Base-by-base conservation (phyloP, 2,888 invertebrate species). In the Archaeoteleia sp. region DNA sequence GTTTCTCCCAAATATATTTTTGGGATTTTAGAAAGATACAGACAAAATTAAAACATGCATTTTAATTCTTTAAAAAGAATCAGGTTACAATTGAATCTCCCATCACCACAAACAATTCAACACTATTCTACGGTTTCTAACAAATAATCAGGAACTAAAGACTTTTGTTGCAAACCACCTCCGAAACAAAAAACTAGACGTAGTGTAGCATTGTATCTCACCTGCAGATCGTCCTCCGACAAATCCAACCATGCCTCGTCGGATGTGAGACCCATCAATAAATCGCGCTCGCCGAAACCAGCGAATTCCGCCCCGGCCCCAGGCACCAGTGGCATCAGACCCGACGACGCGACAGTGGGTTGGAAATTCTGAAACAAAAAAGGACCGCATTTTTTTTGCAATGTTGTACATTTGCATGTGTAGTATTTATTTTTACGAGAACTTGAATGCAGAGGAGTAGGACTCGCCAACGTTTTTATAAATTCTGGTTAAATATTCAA, bases 211-310 rank as follows among this genome's bases (percentile, higher is more conserved):
- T 49, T 25, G 17, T 40, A 34, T 49, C 69, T 75, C 70, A 85
- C 85, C 78, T 80, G 75, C 53, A 82, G 66, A 74, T 87, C 86
- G 27, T 86, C 85, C 49, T 86, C 86, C 62, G 82, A 85, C 23
- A 87, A 81, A 66, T 87, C 86, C 49, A 86, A 75, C 82, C 88
- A 88, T 15, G 89, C 88, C 83, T 89, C 85, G 86, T 89, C 89
- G 46, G 93, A 92, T 40, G 95, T 95, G 29, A 95, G 89, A 55
- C 95, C 94, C 82, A 96, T 93, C 65, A 96, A 87, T 32, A 96
- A 89, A 85, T 95, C 94, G 75, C 93, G 89, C 72, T 92, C 91
- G 1, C 93, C 90, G 84, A 95, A 94, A 82, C 93, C 92, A 7
- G 95, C 93, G 72, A 93, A 88, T 85, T 94, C 94, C 84, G 91